These are phyloP conservation scores for Andrena camellia DNA, from an alignment of 2,888 invertebrate genomes.

Conservation along the genomic window DNA sequence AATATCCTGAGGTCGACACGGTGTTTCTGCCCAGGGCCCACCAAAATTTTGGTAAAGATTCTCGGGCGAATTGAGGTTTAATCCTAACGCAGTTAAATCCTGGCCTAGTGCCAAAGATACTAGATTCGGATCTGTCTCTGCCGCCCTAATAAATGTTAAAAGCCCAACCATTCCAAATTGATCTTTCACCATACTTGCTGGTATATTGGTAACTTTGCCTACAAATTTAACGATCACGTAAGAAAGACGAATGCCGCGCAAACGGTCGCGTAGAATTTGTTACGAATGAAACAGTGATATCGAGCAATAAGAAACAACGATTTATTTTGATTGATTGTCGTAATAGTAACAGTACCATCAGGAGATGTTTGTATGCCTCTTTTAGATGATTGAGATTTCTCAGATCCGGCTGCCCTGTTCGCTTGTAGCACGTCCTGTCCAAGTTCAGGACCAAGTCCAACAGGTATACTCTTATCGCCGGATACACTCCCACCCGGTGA, in stretches of 20 bases:
- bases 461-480: constrained; percentile 85
- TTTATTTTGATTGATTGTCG: neutral
- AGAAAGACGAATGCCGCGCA: no score
- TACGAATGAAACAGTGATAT: neutral
- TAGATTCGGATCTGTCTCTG: constrained; percentile 98
- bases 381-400: constrained; percentile 86
- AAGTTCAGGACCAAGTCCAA: constrained; percentile 84
- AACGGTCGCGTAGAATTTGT: no score
- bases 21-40: constrained; percentile 99
- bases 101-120: constrained; percentile 98
- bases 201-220: constrained; percentile 99
- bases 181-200: constrained; percentile 99
- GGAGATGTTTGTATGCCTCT: constrained; percentile 97
- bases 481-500: constrained; percentile 88
- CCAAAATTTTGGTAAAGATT: constrained; percentile 99
- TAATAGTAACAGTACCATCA: constrained; percentile 89
- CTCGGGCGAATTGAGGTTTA: constrained; percentile 99
- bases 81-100: constrained; percentile 98
- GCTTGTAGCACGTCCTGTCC: constrained; percentile 84
- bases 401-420: constrained; percentile 82
- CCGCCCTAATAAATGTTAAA: constrained; percentile 98
- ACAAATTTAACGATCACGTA: constrained; percentile 1
- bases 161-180: constrained; percentile 99
- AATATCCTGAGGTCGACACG: constrained; percentile 99
- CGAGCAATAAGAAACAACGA: neutral